Evolutionary conservation across 1,140 invertebrate genomes (phyloP).

Genomic region (Cyrtorhinus lividipennis): DNA sequence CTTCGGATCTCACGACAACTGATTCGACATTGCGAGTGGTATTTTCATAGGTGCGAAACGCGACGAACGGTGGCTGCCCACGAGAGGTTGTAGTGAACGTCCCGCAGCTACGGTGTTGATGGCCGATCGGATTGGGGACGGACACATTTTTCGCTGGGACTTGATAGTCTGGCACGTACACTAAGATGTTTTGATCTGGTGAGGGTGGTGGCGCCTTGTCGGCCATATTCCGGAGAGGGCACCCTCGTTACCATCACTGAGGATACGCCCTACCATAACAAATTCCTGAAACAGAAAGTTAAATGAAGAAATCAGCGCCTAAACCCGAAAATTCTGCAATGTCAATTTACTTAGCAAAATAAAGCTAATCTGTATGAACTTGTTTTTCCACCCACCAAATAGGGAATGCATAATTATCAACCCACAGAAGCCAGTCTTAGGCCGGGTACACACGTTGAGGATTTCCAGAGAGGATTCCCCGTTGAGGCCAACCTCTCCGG

Average conservation of each 20-base stretch:
- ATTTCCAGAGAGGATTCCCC: too few species aligned
- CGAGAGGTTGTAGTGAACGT: background rate
- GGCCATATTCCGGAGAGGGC: slow-evolving; percentile 20
- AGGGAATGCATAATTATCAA: background rate
- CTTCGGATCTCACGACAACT: slow-evolving; percentile 29
- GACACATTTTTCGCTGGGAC: slow-evolving; percentile 3
- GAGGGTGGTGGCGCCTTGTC: slow-evolving; percentile 20
- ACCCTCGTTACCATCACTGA: slow-evolving; percentile 22
- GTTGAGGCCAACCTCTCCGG: too few species aligned
- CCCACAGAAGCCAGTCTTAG: too few species aligned
- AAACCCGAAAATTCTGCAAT: background rate
- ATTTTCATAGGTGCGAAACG: slow-evolving; percentile 11
- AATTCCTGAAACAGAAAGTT: slow-evolving; percentile 15
- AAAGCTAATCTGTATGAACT: background rate
- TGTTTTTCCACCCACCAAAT: background rate
- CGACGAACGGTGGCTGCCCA: slow-evolving; percentile 23
- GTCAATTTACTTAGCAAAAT: background rate
- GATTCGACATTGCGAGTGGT: slow-evolving; percentile 28
- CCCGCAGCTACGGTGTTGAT: too few species aligned
- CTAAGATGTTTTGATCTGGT: slow-evolving; percentile 22
- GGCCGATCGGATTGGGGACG: background rate
- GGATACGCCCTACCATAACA: slow-evolving; percentile 20
- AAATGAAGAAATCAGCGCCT: too few species aligned
- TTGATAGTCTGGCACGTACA: slow-evolving; percentile 19
- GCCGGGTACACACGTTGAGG: too few species aligned